These are phyloP conservation scores for Butorides virescens DNA, from an alignment of 2,113 vertebrate genomes.

Conservation along the genomic window DNA sequence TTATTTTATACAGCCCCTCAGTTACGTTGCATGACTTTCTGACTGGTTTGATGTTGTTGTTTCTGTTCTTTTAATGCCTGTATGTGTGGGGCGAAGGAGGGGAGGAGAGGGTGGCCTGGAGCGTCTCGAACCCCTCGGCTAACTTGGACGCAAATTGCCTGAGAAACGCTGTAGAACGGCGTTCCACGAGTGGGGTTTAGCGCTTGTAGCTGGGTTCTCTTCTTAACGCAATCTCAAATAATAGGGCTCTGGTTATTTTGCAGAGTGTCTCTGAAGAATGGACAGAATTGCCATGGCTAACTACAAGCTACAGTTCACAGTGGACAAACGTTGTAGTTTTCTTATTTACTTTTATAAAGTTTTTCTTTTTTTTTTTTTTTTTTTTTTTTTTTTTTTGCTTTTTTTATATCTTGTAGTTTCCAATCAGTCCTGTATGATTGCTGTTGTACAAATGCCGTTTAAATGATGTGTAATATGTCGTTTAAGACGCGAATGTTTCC, in stretches of 20 bases:
- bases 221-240: slow-evolving; percentile 76
- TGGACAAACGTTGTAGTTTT: slow-evolving; percentile 77
- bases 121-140: slow-evolving; percentile 27
- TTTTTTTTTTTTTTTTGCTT: background rate
- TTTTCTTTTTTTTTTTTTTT: slow-evolving; percentile 26
- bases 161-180: slow-evolving; percentile 49
- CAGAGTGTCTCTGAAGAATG: slow-evolving; percentile 79
- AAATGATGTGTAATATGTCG: slow-evolving; percentile 50
- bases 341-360: slow-evolving; percentile 74
- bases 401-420: slow-evolving; percentile 61
- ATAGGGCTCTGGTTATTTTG: slow-evolving; percentile 83
- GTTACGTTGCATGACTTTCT: slow-evolving; percentile 52
- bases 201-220: slow-evolving; percentile 67
- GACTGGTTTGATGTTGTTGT: slow-evolving; percentile 21
- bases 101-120: slow-evolving; percentile 19
- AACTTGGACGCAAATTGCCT: slow-evolving; percentile 45
- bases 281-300: slow-evolving; percentile 78
- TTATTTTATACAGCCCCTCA: slow-evolving; percentile 17
- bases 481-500: slow-evolving; percentile 54
- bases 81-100: slow-evolving; percentile 29
- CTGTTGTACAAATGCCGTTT: slow-evolving; percentile 64
- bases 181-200: slow-evolving; percentile 70
- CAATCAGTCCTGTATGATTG: slow-evolving; percentile 63
- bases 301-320: slow-evolving; percentile 77
- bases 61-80: slow-evolving; percentile 30